A percentile compares a stretch with the other conserved stretches of the same genome.
phyloP scores from a whole-genome alignment of 1,140 invertebrate genomes.

The Geopemphigus sp. region DNA sequence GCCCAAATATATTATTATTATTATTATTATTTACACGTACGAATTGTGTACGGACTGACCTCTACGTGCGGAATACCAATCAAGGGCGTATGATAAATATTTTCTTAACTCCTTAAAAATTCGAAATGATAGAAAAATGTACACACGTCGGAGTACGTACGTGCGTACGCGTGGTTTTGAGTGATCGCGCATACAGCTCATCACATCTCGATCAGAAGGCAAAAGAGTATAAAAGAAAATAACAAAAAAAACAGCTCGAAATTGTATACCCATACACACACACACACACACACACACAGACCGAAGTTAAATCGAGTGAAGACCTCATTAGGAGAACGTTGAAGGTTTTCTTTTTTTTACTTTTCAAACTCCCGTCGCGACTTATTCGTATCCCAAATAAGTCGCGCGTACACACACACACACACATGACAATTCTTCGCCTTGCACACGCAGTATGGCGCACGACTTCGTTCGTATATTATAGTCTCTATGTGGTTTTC shows the following conservation, averaged over 20 bases:
- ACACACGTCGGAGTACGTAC: neutral
- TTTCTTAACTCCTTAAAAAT: no score
- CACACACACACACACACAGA: no score
- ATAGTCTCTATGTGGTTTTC: neutral
- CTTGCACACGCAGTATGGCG: neutral
- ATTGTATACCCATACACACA: no score
- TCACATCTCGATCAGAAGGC: neutral
- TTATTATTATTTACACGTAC: no score
- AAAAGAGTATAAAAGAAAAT: constrained; percentile 5
- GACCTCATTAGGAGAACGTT: neutral
- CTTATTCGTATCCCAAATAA: constrained; percentile 4
- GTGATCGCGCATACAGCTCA: neutral
- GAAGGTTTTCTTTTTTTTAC: neutral
- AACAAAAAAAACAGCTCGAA: neutral
- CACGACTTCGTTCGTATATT: neutral
- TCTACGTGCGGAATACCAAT: no score
- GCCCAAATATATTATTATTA: no score
- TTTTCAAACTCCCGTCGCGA: neutral
- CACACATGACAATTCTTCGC: neutral
- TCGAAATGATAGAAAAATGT: neutral
- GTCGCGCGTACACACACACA: neutral
- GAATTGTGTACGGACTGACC: no score
- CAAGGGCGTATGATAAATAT: no score
- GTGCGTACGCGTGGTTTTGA: neutral
- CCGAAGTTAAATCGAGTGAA: constrained; percentile 31